These are phyloP conservation scores for Ceratitis capitata DNA, from an alignment of 1,140 invertebrate genomes.

Conservation along the genomic window DNA sequence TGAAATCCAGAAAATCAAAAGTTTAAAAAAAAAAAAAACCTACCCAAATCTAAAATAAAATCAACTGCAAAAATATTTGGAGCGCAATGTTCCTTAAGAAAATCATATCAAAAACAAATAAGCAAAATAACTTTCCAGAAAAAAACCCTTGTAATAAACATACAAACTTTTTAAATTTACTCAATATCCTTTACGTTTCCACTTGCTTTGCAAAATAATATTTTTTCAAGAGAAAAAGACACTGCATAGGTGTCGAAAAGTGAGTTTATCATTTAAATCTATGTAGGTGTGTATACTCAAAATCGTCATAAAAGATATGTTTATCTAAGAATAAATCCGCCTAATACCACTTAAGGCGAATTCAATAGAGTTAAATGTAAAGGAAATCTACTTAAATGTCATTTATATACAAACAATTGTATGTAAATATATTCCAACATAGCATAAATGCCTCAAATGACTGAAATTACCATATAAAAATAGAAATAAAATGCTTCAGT, in stretches of 20 bases:
- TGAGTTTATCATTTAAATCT: background rate
- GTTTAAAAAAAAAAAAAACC: no score
- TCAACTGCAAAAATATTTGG: no score
- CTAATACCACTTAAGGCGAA: conserved; percentile 7
- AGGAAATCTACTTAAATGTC: background rate
- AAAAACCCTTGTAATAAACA: no score
- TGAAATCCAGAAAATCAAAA: no score
- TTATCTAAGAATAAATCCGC: background rate
- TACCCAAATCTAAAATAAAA: no score
- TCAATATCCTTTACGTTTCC: background rate
- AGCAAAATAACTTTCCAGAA: no score
- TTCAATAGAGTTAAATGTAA: background rate
- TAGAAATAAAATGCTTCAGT: background rate
- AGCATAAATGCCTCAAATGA: background rate
- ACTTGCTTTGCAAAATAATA: no score
- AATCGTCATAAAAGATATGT: background rate
- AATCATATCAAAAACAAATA: no score
- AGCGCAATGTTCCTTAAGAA: no score
- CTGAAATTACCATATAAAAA: background rate
- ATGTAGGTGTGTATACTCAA: background rate
- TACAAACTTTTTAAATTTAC: no score
- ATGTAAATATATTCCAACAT: background rate
- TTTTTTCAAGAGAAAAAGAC: no score
- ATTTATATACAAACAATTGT: background rate
- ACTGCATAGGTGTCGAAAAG: background rate